Evolutionary conservation across 2,113 vertebrate genomes (phyloP).

Genomic region (Nycticorax nycticorax): DNA sequence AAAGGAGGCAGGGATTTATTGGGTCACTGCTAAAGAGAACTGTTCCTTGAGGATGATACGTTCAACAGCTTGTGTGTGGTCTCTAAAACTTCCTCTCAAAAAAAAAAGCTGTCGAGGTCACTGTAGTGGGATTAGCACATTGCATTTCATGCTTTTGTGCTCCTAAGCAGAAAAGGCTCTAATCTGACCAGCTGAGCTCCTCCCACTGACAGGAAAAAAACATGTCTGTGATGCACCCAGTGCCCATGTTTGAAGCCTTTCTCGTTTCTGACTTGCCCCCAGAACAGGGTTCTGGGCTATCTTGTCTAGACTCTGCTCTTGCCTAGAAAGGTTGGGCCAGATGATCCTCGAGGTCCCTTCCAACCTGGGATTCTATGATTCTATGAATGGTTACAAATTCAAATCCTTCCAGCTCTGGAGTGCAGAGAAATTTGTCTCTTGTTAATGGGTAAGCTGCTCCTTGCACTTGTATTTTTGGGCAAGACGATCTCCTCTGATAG

Average conservation of each 20-base stretch:
- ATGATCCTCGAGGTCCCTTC: too few relatives aligned
- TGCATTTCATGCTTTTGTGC: background rate
- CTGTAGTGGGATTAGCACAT: background rate
- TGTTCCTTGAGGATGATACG: background rate
- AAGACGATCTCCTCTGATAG: background rate
- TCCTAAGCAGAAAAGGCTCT: background rate
- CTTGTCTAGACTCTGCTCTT: too few relatives aligned
- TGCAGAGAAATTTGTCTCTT: background rate
- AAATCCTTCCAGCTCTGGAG: background rate
- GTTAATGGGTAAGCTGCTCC: background rate
- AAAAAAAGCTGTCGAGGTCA: background rate
- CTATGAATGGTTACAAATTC: background rate
- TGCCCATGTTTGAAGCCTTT: background rate
- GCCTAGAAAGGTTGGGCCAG: too few relatives aligned
- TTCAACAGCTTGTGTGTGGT: background rate
- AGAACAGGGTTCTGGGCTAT: background rate
- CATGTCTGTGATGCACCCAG: background rate
- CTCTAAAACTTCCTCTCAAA: background rate
- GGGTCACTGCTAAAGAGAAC: background rate
- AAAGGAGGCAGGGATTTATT: background rate
- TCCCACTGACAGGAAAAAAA: background rate
- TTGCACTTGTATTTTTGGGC: background rate
- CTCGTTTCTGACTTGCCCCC: background rate
- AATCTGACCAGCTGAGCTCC: background rate
- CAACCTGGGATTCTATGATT: too few relatives aligned